phyloP scores from a whole-genome alignment of 2,113 vertebrate genomes.

The Ophiodon elongatus region DNA sequence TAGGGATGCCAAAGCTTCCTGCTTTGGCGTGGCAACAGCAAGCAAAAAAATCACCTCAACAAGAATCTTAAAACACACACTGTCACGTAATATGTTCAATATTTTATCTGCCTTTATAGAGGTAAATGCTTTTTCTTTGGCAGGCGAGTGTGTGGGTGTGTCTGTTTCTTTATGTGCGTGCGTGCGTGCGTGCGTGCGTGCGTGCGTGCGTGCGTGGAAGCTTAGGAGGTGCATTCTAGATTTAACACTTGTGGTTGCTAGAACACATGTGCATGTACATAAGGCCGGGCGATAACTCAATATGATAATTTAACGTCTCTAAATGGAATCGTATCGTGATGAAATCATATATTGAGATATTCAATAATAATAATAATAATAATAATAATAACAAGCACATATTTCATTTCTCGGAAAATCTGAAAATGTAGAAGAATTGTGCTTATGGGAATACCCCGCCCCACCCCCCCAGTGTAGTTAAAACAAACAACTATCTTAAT shows the following conservation, averaged over 20 bases:
- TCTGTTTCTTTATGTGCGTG: not conserved
- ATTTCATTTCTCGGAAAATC: no score
- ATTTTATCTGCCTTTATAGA: slow-evolving; percentile 61
- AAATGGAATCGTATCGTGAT: not conserved
- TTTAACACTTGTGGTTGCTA: not conserved
- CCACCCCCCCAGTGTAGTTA: not conserved
- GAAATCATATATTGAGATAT: not conserved
- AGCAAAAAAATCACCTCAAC: slow-evolving; percentile 17
- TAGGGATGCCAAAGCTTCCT: not conserved
- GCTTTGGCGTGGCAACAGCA: slow-evolving; percentile 35
- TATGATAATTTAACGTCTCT: not conserved
- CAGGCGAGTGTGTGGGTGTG: not conserved
- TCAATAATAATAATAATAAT: no score
- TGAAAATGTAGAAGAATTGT: no score
- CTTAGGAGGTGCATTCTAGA: not conserved
- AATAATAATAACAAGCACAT: not conserved
- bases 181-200: not conserved
- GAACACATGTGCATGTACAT: not conserved
- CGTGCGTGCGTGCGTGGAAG: not conserved
- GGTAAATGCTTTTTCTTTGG: slow-evolving; percentile 20
- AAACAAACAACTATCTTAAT: not conserved
- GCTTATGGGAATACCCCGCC: no score
- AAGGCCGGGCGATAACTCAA: not conserved
- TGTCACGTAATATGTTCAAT: slow-evolving; percentile 56
- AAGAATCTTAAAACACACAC: slow-evolving; percentile 46